Evolutionary conservation across 2,888 invertebrate genomes (phyloP), one percentile per base, ranked within the genome.

Genomic region (Pocota personata): DNA sequence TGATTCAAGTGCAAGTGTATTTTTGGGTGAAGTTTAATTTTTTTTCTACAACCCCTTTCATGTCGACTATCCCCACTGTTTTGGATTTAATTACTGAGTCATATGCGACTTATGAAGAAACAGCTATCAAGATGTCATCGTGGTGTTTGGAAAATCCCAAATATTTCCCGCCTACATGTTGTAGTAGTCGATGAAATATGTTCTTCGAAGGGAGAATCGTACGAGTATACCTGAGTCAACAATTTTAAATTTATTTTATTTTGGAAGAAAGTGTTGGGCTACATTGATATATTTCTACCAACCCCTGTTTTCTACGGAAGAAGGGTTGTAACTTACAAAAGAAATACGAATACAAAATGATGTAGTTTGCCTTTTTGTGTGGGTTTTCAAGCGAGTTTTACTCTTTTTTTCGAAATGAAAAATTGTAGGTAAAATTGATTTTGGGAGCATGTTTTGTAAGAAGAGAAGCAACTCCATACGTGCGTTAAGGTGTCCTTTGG

Each of bases 371-470:
- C 16, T 50, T 72, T 48, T 50, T 50, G 57, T 72, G 30, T 30
- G 62, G 5, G 30, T 48, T 67, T 46, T 7, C 50, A 46, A 50
- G n/a, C n/a, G 35, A 32, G 57, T 57, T 52, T 16, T 50, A 43
- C 48, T 71, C 46, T 46, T 58, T 50, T 64, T 57, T 24, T 66
- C 6, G 10, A 77, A 62, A 72, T 86, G 82, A 86, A 82, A 82
- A 82, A 86, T 82, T 82, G 82, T 46, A 35, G 40, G 35, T 60
- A 57, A 76, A 86, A 86, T 86, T 86, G 80, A 82, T 86, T 76
- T 77, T 77, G 82, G 86, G 37, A 72, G 82, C 86, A 82, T 71
- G 84, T 69, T 50, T 48, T 64, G 55, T 5, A 7, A 16, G 30
- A 50, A 35, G 30, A 50, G 27, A 32, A 16, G 40, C 27, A 66